Percentiles rank a stretch among this genome's conserved stretches.
These are phyloP conservation scores for Aphidius gifuensis DNA, from an alignment of 1,140 invertebrate genomes.

Conservation along the genomic window DNA sequence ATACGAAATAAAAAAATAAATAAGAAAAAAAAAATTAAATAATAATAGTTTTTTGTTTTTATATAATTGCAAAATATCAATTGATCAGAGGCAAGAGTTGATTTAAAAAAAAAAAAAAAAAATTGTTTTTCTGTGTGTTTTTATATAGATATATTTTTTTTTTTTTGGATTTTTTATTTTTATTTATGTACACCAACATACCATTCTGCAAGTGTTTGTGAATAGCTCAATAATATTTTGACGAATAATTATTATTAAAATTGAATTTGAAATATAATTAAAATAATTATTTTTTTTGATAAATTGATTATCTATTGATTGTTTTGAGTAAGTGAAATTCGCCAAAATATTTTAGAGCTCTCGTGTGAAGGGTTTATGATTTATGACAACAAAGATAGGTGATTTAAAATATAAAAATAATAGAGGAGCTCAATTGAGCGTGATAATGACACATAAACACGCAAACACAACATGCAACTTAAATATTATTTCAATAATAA, in stretches of 20 bases:
- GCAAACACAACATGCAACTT: constrained; percentile 32
- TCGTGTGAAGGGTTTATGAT: too few relatives aligned
- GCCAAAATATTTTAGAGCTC: constrained; percentile 2
- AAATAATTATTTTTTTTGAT: too few relatives aligned
- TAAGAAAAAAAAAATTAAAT: constrained; percentile 36
- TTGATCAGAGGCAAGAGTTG: constrained; percentile 36
- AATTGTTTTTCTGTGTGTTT: constrained; percentile 51
- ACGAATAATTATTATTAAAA: constrained; percentile 22
- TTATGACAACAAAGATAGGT: not conserved
- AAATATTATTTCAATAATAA: constrained; percentile 16
- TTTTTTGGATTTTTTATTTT: constrained; percentile 28
- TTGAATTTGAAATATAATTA: not conserved
- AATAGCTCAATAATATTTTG: constrained; percentile 46
- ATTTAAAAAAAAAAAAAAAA: constrained; percentile 37
- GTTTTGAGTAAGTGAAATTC: not conserved
- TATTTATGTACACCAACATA: constrained; percentile 58
- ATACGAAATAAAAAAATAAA: constrained; percentile 37
- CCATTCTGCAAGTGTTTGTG: constrained; percentile 55
- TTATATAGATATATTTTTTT: not conserved
- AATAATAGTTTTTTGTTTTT: constrained; percentile 30
- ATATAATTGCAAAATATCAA: constrained; percentile 38
- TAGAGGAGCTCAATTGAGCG: constrained; percentile 19
- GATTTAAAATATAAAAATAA: constrained; percentile 2
- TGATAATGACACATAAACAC: constrained; percentile 27
- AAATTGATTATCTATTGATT: too few relatives aligned